Percentiles rank a stretch among this genome's conserved stretches.
These are phyloP conservation scores for Coleophora flavipennella DNA, from an alignment of 2,888 invertebrate genomes.

Conservation along the genomic window DNA sequence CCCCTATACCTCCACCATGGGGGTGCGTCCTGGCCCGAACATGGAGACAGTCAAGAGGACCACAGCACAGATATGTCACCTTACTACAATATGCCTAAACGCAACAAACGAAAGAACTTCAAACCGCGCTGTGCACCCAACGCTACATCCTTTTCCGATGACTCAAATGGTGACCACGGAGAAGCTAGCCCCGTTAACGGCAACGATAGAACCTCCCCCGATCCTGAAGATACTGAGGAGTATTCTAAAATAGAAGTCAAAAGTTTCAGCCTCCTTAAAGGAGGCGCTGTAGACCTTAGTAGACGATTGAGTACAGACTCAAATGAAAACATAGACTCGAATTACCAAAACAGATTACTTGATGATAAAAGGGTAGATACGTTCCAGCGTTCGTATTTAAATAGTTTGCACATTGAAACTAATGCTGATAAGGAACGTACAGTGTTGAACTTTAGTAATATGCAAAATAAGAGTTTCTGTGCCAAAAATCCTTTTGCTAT, in stretches of 20 bases:
- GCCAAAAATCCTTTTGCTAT: constrained; percentile 73
- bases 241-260: constrained; percentile 64
- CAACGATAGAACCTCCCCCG: constrained; percentile 52
- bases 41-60: constrained; percentile 51
- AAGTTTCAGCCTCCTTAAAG: constrained; percentile 62
- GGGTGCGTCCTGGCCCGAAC: constrained; percentile 65
- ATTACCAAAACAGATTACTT: constrained; percentile 59
- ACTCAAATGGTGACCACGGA: constrained; percentile 54
- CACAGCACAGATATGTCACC: constrained; percentile 54
- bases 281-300: constrained; percentile 64
- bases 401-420: constrained; percentile 59
- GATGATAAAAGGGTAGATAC: constrained; percentile 60
- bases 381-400: constrained; percentile 65
- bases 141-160: constrained; percentile 61
- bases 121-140: constrained; percentile 81
- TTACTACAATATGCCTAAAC: constrained; percentile 72
- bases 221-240: constrained; percentile 41
- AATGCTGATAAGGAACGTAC: constrained; percentile 51
- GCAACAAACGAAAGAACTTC: constrained; percentile 85
- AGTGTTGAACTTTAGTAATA: constrained; percentile 60
- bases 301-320: constrained; percentile 66
- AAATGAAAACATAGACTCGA: constrained; percentile 65
- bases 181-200: constrained; percentile 50
- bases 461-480: constrained; percentile 68
- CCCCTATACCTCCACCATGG: constrained; percentile 65